These are phyloP conservation scores for Canis aureus DNA, from an alignment of 2,113 vertebrate species.

Conservation along the genomic window DNA sequence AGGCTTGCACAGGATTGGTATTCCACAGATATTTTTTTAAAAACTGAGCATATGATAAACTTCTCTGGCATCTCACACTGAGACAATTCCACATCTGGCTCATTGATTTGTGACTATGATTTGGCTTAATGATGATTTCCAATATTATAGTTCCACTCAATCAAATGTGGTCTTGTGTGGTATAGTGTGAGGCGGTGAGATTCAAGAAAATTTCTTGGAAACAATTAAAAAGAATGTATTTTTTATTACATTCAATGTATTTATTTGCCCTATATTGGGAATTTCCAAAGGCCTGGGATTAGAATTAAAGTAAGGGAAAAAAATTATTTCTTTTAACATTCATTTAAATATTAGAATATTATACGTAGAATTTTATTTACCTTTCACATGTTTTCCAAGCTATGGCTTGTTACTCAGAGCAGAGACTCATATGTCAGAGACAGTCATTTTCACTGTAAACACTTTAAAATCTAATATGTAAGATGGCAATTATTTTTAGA, in stretches of 20 bases:
- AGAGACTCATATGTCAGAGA: not conserved
- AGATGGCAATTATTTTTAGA: not conserved
- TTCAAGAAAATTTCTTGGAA: slow-evolving; percentile 17
- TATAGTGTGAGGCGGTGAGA: not conserved
- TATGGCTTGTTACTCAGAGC: not conserved
- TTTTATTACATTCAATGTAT: not conserved
- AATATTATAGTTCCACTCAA: not conserved
- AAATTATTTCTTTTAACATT: not conserved
- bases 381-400: not conserved
- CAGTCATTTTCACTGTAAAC: not conserved
- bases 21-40: not conserved
- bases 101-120: not conserved
- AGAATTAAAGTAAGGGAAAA: not conserved
- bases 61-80: not conserved
- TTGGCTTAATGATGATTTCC: not conserved
- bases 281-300: not conserved
- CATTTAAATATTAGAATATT: not conserved
- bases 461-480: not conserved
- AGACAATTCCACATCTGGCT: not conserved
- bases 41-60: not conserved
- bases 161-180: not conserved
- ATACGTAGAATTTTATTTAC: not conserved
- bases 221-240: not conserved
- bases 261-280: slow-evolving; percentile 15
- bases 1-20: not conserved